Conservation (phyloP, 2,113 vertebrate species). For the Cathartes aura region DNA sequence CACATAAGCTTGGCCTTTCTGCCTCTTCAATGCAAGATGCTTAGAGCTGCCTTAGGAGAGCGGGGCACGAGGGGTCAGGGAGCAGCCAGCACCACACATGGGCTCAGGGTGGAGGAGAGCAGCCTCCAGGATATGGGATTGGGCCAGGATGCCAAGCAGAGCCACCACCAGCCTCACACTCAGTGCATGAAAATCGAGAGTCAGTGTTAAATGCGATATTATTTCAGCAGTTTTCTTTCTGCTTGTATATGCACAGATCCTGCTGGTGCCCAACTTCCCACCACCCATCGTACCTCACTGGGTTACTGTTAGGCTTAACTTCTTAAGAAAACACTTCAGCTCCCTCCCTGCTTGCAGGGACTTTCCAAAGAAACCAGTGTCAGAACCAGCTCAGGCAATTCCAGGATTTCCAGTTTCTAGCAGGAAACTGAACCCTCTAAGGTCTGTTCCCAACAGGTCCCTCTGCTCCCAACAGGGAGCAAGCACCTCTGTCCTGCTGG, state of each 20-base stretch:
- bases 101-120: neutral
- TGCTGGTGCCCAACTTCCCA: neutral
- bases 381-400: neutral
- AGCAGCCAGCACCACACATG: neutral
- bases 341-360: neutral
- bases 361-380: neutral
- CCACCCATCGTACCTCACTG: rapidly evolving
- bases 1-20: neutral
- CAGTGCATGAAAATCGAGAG: neutral
- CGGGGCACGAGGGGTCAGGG: rapidly evolving
- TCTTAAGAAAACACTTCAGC: neutral
- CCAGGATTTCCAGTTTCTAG: neutral
- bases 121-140: rapidly evolving
- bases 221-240: neutral
- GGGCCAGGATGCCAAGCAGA: neutral
- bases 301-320: neutral
- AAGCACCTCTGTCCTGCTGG: neutral
- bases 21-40: neutral
- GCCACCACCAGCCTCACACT: neutral
- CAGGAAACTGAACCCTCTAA: neutral
- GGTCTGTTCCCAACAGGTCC: no score
- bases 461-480: no score
- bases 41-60: neutral
- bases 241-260: neutral
- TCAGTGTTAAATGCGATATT: neutral